phyloP scores from a whole-genome alignment of 1,140 invertebrate genomes.

The Anthonomus grandis region DNA sequence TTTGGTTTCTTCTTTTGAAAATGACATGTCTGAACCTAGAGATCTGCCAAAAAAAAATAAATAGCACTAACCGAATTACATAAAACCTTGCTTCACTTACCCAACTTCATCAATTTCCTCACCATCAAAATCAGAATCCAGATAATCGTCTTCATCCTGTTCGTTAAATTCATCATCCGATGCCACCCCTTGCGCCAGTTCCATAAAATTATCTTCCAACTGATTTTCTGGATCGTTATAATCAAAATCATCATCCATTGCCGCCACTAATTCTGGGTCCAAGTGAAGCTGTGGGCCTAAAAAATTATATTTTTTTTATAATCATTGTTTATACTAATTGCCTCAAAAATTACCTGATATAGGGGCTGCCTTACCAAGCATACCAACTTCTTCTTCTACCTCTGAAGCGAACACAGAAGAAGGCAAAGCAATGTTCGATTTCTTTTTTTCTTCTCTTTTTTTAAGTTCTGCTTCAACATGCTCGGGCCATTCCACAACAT shows the following conservation, averaged over 20 bases:
- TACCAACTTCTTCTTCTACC: constrained; percentile 82
- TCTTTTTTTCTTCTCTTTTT: constrained; percentile 34
- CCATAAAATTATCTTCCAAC: constrained; percentile 89
- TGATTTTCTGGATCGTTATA: constrained; percentile 78
- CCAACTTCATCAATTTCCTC: constrained; percentile 56
- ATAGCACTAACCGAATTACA: too few relatives aligned
- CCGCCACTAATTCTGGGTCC: constrained; percentile 91
- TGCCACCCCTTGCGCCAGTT: constrained; percentile 64
- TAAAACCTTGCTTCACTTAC: background rate
- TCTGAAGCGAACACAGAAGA: constrained; percentile 89
- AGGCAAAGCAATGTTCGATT: constrained; percentile 66
- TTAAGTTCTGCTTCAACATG: constrained; percentile 45
- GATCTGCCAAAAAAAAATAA: constrained; percentile 40
- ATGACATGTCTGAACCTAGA: constrained; percentile 51
- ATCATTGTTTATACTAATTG: background rate
- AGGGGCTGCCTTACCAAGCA: constrained; percentile 84
- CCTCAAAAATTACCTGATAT: constrained; percentile 55
- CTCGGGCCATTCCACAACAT: constrained; percentile 47
- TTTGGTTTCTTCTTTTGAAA: constrained; percentile 75
- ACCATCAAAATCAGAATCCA: constrained; percentile 44
- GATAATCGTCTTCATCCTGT: constrained; percentile 49
- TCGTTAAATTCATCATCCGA: constrained; percentile 39
- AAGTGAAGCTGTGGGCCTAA: constrained; percentile 75
- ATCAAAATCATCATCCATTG: constrained; percentile 90
- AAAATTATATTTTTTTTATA: too few relatives aligned